Conservation (phyloP, 2,888 invertebrate genomes). For the Athripsodes cinereus region DNA sequence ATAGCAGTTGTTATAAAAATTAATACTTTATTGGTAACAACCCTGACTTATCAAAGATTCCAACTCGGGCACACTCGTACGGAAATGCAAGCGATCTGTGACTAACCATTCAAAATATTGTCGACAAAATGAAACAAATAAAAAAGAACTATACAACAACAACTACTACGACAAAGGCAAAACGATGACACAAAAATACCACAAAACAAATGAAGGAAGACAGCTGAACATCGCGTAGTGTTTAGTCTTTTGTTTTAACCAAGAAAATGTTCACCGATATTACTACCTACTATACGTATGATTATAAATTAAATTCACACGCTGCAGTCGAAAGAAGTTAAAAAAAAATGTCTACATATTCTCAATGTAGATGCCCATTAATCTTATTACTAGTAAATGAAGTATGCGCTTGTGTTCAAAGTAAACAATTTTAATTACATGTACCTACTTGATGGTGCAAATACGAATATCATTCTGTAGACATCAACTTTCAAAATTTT, state of each 20-base stretch:
- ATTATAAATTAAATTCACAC: neutral
- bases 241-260: neutral
- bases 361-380: too few relatives aligned
- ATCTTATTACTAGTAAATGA: too few relatives aligned
- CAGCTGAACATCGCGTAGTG: neutral
- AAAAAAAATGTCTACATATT: too few relatives aligned
- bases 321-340: neutral
- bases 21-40: too few relatives aligned
- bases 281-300: too few relatives aligned
- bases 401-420: too few relatives aligned
- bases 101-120: neutral
- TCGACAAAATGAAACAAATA: neutral
- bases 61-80: neutral
- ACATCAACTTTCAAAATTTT: too few relatives aligned
- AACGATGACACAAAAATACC: constrained; percentile 1
- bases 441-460: too few relatives aligned
- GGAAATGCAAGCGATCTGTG: constrained; percentile 2
- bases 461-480: too few relatives aligned
- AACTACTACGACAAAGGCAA: neutral
- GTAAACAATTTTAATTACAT: too few relatives aligned
- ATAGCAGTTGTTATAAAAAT: too few relatives aligned
- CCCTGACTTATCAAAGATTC: too few relatives aligned
- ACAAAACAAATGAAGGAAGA: constrained; percentile 1
- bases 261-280: neutral
- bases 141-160: neutral